A percentile compares a stretch with the other conserved stretches of the same genome.
These are phyloP conservation scores for Zosterops hypoxanthus DNA, from an alignment of 2,113 vertebrate species.

Conservation along the genomic window DNA sequence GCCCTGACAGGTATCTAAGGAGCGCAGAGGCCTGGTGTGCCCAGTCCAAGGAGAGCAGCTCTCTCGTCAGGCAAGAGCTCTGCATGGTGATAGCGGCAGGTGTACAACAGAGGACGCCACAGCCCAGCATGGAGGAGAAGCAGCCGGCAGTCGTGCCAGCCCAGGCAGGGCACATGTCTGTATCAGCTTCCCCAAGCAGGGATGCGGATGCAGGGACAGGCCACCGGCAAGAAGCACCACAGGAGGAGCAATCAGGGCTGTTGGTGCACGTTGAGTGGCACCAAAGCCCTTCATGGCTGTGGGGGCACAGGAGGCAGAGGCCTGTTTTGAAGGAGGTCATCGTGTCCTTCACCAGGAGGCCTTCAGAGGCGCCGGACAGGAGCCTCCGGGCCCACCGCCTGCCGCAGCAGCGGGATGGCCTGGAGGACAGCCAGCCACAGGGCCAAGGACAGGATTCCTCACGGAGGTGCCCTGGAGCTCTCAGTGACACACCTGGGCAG, in stretches of 20 bases:
- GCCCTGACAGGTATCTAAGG: too few species aligned
- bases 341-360: background rate
- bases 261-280: background rate
- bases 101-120: rapidly evolving
- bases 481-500: background rate
- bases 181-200: background rate
- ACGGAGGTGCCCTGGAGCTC: rapidly evolving
- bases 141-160: rapidly evolving
- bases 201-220: too few species aligned
- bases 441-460: background rate
- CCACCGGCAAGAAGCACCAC: background rate
- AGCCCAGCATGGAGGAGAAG: background rate
- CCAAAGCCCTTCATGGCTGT: background rate
- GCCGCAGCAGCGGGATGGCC: rapidly evolving
- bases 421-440: background rate
- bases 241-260: background rate
- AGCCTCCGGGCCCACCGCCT: rapidly evolving
- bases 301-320: rapidly evolving
- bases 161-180: rapidly evolving
- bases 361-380: rapidly evolving
- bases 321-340: background rate
- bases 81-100: too few species aligned
- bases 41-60: background rate
- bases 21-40: background rate
- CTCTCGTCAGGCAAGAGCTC: background rate